Base-by-base conservation (phyloP, 2,113 vertebrate species). In the Odobenus rosmarus region DNA sequence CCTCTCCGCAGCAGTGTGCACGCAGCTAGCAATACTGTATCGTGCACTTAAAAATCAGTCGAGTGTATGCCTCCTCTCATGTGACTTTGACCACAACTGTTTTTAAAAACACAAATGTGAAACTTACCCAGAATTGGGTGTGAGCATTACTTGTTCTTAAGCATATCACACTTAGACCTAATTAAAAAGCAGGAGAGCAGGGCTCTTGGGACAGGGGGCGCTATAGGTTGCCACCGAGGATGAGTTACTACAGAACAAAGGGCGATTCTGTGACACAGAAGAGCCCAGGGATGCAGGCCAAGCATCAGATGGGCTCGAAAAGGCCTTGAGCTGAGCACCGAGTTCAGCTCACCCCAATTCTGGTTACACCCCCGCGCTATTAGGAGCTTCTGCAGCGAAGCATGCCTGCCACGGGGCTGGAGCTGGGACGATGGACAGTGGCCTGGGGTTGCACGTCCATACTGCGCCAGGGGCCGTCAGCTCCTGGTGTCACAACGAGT, bases 41-140 rank as follows among this genome's bases (percentile, higher is more conserved):
- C 7, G 12, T 24, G 3, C 16, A 24, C 42, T 42, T 46, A 39
- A 26, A 36, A 15, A 28, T 3, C 0, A 1, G 57, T 12, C 4
- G 11, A 51, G 31, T 28, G 7, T 2, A 18, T 5, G 23, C 24
- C 55, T 39, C 36, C 12, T 5, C 13, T 11, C 6, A 3, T 0
- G 1, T 26, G 33, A 24, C 59, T 23, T 51, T 36, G 12, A 28
- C 28, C 53, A 62, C 61, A 21, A 12, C 3, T 71, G 61, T 69
- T 64, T 42, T 26, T 12, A 46, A 31, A 39, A 57, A 53, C 42
- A 5, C 33, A 77, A 42, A 10, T 7, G 9, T 15, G 49, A 83
- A 83, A 69, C 3, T 7, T 49, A 36, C 26, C 7, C 39, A 55
- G 33, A 61, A 49, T 10, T 26, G 61, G 33, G 64, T 46, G 5